Base-by-base conservation (phyloP, 2,888 invertebrate species). In the Cryptus armator region DNA sequence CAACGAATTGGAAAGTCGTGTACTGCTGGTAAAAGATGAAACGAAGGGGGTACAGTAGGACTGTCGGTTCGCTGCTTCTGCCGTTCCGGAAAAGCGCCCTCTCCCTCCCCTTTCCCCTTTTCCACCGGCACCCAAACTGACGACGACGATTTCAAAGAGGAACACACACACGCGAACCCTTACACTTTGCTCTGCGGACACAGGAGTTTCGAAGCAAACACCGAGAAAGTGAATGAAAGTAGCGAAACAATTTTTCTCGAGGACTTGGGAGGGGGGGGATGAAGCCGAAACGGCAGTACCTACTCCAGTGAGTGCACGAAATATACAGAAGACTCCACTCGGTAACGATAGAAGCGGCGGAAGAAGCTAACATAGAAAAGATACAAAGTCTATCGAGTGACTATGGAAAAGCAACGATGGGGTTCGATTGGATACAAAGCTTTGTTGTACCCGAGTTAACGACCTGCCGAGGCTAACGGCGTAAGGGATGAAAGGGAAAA, bases 351-450 rank as follows among this genome's bases (percentile, higher is more conserved):
- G 48, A 68, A 48, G 7, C 66, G 16, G 43, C 48, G 51, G 37
- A 66, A 3, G 37, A 62, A 64, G 64, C 64, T 48, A 37, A 48
- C 62, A 32, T 62, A 3, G 32, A 37, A 32, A 51, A 76, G 37
- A 37, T 37, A 37, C 51, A 66, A 14, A 51, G 64, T 43, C 66
- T 16, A 51, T 76, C 32, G 66, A 51, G 76, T 43, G 43, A 66
- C 37, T 10, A 43, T 37, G 48, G 37, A 75, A 24, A 66, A 76
- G 76, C 66, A 76, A 14, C 76, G 37, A 76, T 64, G 51, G 51
- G 51, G 51, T 66, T 76, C 76, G 76, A 66, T 66, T 66, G 66
- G 43, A 66, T 76, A 51, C 66, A 75, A 75, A 51, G 76, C 76
- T 53, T 53, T 66, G 14, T 51, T 12, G 64, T 76, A 37, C 9